Conservation (phyloP, 2,113 vertebrate genomes). For the Tragelaphus scriptus region DNA sequence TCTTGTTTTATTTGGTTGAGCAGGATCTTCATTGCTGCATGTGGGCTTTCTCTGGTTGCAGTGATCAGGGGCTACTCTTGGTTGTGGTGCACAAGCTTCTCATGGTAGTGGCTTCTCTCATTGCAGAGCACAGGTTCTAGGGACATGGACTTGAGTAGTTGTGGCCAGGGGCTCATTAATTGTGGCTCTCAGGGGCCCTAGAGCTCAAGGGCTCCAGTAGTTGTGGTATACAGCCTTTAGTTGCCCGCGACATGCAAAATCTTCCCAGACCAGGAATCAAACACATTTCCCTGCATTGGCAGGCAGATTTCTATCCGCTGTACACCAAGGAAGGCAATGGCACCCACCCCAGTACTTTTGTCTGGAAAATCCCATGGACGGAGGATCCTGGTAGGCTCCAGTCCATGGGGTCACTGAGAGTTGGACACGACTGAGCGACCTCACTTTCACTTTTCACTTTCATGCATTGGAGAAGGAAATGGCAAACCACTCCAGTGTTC, state of each 20-base stretch:
- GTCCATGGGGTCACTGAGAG: too few species aligned
- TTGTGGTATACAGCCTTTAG: not conserved
- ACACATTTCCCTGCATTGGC: not conserved
- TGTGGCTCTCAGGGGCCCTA: not conserved
- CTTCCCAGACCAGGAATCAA: not conserved
- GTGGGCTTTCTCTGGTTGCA: not conserved
- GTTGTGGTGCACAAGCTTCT: not conserved
- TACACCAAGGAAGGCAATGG: not conserved
- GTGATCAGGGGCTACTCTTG: not conserved
- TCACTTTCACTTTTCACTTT: too few species aligned
- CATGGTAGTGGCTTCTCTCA: not conserved
- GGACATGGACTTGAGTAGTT: not conserved
- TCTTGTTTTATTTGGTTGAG: not conserved
- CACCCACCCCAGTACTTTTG: too few species aligned
- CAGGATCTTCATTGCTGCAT: not conserved
- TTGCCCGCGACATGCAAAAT: fast-evolving
- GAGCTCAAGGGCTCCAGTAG: not conserved
- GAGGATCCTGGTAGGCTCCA: too few species aligned
- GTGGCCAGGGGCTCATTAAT: not conserved
- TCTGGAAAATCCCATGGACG: too few species aligned
- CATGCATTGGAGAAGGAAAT: too few species aligned
- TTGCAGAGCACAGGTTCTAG: not conserved
- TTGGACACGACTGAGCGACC: too few species aligned
- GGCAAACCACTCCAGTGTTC: too few species aligned
- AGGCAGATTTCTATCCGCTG: not conserved